Percentiles rank a stretch among this genome's conserved stretches.
These are phyloP conservation scores for Pimephales promelas DNA, from an alignment of 2,113 vertebrate species.

Conservation along the genomic window DNA sequence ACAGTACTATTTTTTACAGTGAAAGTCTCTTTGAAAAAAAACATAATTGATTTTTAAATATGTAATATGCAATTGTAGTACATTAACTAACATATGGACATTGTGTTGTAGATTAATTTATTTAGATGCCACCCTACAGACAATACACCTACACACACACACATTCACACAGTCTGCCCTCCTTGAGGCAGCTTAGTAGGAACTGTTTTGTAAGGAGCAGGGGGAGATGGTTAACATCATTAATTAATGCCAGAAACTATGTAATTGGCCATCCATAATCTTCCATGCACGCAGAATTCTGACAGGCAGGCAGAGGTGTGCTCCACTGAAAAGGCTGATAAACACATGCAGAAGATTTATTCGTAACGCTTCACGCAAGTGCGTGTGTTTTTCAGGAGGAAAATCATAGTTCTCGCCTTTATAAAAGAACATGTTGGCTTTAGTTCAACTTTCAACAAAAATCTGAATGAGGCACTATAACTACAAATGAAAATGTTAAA, in stretches of 20 bases:
- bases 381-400: conserved; percentile 30
- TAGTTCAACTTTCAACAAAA: background rate
- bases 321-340: conserved; percentile 65
- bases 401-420: background rate
- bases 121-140: conserved; percentile 47
- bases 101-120: conserved; percentile 28
- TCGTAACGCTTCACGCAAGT: conserved; percentile 60
- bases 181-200: conserved; percentile 73
- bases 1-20: too few relatives aligned
- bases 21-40: background rate
- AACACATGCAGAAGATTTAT: conserved; percentile 63
- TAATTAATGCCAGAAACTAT: conserved; percentile 79
- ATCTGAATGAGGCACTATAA: background rate
- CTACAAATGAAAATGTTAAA: background rate
- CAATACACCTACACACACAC: conserved; percentile 39
- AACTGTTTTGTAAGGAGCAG: conserved; percentile 72
- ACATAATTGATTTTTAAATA: conserved; percentile 20
- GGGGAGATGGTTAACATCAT: conserved; percentile 71
- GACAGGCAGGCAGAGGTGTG: conserved; percentile 72
- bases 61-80: background rate
- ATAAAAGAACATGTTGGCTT: background rate
- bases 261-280: conserved; percentile 84
- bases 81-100: conserved; percentile 42
- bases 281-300: conserved; percentile 72
- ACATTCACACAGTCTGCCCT: conserved; percentile 37